Evolutionary conservation across 2,797 vertebrate genomes (phyloP).

Genomic region (Atherinosoma microstoma): DNA sequence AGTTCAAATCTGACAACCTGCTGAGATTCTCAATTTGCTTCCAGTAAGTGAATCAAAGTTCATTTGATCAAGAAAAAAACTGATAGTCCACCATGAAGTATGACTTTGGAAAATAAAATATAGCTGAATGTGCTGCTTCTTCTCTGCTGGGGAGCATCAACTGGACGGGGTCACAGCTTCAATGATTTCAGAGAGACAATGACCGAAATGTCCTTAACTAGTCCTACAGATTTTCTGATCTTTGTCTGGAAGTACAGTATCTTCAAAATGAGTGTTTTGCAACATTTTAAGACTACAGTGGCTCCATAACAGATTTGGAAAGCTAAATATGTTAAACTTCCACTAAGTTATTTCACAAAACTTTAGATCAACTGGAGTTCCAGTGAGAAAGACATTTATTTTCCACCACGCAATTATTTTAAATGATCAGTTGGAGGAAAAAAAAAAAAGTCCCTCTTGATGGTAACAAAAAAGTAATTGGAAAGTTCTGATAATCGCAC

Average conservation of each 20-base stretch:
- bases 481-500: background rate
- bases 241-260: background rate
- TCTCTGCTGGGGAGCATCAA: background rate
- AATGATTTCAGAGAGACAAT: background rate
- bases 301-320: background rate
- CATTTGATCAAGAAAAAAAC: constrained; percentile 16
- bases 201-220: background rate
- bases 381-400: background rate
- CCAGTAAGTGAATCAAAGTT: constrained; percentile 22
- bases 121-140: background rate
- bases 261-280: background rate
- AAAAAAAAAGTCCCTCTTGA: too few species aligned
- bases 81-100: background rate
- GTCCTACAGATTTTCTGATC: background rate
- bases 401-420: background rate
- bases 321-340: background rate
- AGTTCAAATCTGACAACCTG: constrained; percentile 23
- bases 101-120: background rate
- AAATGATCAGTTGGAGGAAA: background rate
- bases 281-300: background rate
- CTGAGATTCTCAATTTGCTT: constrained; percentile 15
- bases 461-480: background rate
- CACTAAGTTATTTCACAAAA: background rate
- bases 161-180: background rate
- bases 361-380: background rate